phyloP scores from a whole-genome alignment of 2,888 invertebrate genomes.

The Tetragnatha montana region DNA sequence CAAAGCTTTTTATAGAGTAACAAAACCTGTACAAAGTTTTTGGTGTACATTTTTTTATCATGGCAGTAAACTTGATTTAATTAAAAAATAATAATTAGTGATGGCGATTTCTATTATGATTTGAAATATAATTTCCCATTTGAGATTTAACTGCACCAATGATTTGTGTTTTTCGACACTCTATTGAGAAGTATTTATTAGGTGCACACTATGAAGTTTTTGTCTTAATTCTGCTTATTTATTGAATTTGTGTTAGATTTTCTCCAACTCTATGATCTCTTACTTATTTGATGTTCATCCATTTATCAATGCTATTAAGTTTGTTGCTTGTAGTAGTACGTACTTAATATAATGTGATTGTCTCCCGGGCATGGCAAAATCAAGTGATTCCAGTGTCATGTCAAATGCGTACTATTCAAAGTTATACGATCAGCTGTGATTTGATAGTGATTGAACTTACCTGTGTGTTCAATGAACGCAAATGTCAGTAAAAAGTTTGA shows the following conservation, averaged over 20 bases:
- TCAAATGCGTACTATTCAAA: neutral
- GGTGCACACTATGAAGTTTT: too few relatives aligned
- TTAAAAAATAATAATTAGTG: too few relatives aligned
- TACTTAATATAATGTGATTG: conserved; percentile 41
- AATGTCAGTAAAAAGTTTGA: conserved; percentile 66
- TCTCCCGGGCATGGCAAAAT: conserved; percentile 3
- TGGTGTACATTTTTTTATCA: too few relatives aligned
- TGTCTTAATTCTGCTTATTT: conserved; percentile 14
- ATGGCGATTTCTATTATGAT: too few relatives aligned
- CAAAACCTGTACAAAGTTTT: too few relatives aligned
- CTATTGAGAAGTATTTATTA: too few relatives aligned
- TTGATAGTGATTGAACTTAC: conserved; percentile 55
- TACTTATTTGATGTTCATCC: conserved; percentile 29
- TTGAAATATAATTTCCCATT: too few relatives aligned
- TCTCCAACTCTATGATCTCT: conserved; percentile 42
- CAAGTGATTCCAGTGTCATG: conserved; percentile 2
- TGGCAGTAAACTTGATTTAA: too few relatives aligned
- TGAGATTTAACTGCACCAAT: too few relatives aligned
- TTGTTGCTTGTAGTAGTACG: conserved; percentile 7
- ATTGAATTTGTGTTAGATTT: conserved; percentile 34
- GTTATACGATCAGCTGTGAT: conserved; percentile 55
- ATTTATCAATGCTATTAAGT: conserved; percentile 9
- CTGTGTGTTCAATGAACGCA: conserved; percentile 33
- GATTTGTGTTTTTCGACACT: too few relatives aligned
- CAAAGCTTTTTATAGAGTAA: too few relatives aligned